Conservation (phyloP, 1,140 invertebrate species). For the Ceratosolen solmsi region DNA sequence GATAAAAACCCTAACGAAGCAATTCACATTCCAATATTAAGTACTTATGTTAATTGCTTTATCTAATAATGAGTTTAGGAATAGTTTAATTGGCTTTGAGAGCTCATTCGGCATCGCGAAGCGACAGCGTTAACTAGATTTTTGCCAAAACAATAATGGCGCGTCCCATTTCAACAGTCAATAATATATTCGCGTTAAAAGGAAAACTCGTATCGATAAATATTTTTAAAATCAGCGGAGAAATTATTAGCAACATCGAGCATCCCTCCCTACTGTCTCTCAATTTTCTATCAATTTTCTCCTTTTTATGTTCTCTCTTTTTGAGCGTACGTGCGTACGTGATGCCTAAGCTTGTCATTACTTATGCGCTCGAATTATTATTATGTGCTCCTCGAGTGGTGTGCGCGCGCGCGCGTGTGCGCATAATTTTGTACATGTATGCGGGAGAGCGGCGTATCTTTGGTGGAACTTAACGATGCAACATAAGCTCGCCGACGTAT, state of each 20-base stretch:
- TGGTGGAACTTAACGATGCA: constrained; percentile 48
- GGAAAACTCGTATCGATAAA: too few relatives aligned
- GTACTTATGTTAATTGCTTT: too few relatives aligned
- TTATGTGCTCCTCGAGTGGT: neutral
- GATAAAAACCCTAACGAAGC: neutral
- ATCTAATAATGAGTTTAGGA: too few relatives aligned
- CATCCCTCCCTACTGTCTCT: neutral
- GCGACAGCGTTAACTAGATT: too few relatives aligned
- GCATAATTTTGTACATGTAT: constrained; percentile 9
- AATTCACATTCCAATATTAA: neutral
- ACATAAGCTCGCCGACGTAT: constrained; percentile 25
- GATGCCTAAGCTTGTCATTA: constrained; percentile 46
- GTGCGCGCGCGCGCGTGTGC: neutral
- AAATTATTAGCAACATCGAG: neutral
- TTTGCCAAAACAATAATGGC: too few relatives aligned
- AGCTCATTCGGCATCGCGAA: too few relatives aligned
- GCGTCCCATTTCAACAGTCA: too few relatives aligned
- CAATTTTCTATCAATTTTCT: neutral
- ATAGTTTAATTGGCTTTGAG: too few relatives aligned
- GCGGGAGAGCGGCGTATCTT: constrained; percentile 31
- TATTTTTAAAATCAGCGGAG: too few relatives aligned
- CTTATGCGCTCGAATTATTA: constrained; percentile 48
- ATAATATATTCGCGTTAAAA: too few relatives aligned
- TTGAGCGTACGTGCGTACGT: neutral
- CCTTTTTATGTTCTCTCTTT: neutral